Evolutionary conservation across 2,113 vertebrate species (phyloP).

Genomic region (Probosciger aterrimus): DNA sequence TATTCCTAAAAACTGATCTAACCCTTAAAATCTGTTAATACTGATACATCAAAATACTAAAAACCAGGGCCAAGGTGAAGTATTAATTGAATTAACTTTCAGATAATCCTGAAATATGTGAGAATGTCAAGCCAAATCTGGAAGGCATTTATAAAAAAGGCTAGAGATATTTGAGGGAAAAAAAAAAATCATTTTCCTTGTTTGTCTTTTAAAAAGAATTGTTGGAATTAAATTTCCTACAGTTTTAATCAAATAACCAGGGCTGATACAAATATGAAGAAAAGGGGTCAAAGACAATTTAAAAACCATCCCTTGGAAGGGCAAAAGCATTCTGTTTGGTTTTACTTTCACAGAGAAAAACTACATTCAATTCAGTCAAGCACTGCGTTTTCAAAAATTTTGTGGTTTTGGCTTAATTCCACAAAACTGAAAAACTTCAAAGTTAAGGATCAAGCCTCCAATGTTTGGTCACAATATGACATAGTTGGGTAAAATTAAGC

Average conservation of each 20-base stretch:
- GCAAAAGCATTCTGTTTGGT: slow-evolving; percentile 11
- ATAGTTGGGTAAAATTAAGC: background rate
- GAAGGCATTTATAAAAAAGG: slow-evolving; percentile 31
- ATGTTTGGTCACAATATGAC: background rate
- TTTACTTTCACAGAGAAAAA: slow-evolving; percentile 16
- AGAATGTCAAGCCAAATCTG: background rate
- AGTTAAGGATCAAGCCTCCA: slow-evolving; percentile 1
- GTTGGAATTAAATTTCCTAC: background rate
- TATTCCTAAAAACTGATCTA: background rate
- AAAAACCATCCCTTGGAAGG: background rate
- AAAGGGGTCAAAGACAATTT: background rate
- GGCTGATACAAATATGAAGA: background rate
- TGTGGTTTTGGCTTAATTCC: slow-evolving; percentile 30
- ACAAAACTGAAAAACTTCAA: slow-evolving; percentile 20
- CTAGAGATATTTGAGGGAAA: background rate
- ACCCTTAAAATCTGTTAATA: slow-evolving; percentile 26
- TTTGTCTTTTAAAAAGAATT: background rate
- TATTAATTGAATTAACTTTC: slow-evolving; percentile 19
- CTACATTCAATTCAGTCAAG: background rate
- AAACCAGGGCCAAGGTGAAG: slow-evolving; percentile 29
- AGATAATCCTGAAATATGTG: slow-evolving; percentile 1
- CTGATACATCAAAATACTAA: background rate
- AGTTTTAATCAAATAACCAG: background rate
- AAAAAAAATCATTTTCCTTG: background rate
- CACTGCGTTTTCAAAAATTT: slow-evolving; percentile 21